Conservation (phyloP, 2,888 invertebrate genomes). For the Melolontha melolontha region DNA sequence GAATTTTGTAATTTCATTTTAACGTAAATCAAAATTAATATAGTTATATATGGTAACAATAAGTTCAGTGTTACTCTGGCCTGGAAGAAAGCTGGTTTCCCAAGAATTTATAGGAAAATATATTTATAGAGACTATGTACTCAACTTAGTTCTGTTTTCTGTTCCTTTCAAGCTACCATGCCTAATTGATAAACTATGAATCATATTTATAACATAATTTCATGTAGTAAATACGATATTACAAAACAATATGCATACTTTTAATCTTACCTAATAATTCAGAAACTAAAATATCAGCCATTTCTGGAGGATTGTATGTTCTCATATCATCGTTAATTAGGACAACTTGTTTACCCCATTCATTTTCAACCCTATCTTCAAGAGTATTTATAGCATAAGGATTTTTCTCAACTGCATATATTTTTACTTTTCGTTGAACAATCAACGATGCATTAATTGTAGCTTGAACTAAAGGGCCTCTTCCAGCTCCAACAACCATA, state of each 20-base stretch:
- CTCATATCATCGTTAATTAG: constrained; percentile 91
- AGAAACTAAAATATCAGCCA: constrained; percentile 95
- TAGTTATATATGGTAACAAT: too few species aligned
- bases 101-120: too few species aligned
- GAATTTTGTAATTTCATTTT: too few species aligned
- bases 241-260: not conserved
- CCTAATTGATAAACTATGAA: too few species aligned
- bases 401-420: constrained; percentile 98
- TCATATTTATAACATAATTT: too few species aligned
- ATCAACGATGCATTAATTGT: constrained; percentile 81
- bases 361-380: constrained; percentile 78
- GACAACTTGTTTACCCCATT: constrained; percentile 83
- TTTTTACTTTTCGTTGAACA: constrained; percentile 78
- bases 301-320: constrained; percentile 81
- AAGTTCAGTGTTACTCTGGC: too few species aligned
- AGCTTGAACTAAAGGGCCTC: constrained; percentile 95
- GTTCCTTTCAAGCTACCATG: too few species aligned
- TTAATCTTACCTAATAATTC: constrained; percentile 83
- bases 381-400: constrained; percentile 93
- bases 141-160: too few species aligned
- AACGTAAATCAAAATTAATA: too few species aligned
- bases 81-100: too few species aligned
- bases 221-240: too few species aligned
- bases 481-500: constrained; percentile 73
- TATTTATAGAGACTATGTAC: too few species aligned